Conservation (phyloP, 2,888 invertebrate species). For the Philopedon plagiatum region DNA sequence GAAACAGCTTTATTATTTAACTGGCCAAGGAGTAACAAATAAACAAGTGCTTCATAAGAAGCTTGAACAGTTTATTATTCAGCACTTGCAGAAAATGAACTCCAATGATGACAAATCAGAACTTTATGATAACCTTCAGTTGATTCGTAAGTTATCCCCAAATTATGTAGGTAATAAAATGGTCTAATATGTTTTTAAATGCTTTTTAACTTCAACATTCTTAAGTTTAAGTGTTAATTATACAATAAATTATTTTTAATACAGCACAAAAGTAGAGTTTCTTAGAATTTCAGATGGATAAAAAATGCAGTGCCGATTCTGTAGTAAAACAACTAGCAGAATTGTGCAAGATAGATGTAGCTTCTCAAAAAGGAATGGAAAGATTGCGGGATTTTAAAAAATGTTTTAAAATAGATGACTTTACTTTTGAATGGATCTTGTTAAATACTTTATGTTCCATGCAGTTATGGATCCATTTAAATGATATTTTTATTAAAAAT, state of each 20-base stretch:
- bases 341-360: conserved; percentile 59
- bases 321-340: conserved; percentile 61
- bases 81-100: conserved; percentile 57
- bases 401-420: conserved; percentile 62
- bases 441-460: conserved; percentile 62
- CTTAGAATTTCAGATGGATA: conserved; percentile 62
- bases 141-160: conserved; percentile 57
- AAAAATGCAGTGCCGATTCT: conserved; percentile 57
- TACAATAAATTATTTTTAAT: not conserved
- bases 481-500: conserved; percentile 60
- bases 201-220: not conserved
- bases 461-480: conserved; percentile 61
- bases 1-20: conserved; percentile 62
- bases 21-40: conserved; percentile 57
- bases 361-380: conserved; percentile 56
- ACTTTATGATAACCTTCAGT: conserved; percentile 58
- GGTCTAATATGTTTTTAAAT: conserved; percentile 1
- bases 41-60: conserved; percentile 56
- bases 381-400: conserved; percentile 60
- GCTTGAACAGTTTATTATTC: conserved; percentile 58
- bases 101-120: conserved; percentile 57
- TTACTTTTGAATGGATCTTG: conserved; percentile 64
- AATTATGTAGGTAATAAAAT: not conserved
- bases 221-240: not conserved
- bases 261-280: not conserved